These are phyloP conservation scores for Petroica traversi DNA, from an alignment of 2,113 vertebrate genomes.

Conservation along the genomic window DNA sequence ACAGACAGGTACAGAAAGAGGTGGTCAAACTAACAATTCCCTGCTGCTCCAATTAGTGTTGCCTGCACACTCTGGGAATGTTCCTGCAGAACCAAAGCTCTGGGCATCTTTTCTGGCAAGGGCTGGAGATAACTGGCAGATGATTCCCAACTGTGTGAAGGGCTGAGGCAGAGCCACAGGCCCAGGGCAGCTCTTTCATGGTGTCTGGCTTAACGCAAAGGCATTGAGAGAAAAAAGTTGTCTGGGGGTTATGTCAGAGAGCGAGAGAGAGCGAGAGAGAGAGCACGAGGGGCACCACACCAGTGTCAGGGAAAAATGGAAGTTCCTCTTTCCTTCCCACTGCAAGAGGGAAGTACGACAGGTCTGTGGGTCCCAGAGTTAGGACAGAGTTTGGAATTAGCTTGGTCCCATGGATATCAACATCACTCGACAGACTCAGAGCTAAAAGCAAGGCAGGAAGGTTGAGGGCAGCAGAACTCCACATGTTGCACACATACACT, in stretches of 20 bases:
- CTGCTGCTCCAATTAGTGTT: background rate
- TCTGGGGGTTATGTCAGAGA: background rate
- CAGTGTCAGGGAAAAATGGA: background rate
- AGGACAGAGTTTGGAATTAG: background rate
- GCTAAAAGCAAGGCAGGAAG: background rate
- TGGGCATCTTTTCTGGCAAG: background rate
- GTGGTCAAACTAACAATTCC: constrained; percentile 2
- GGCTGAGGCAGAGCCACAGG: background rate
- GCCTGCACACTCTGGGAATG: background rate
- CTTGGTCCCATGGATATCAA: constrained; percentile 24
- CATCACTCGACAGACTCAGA: background rate
- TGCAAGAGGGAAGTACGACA: background rate
- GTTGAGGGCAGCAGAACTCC: background rate
- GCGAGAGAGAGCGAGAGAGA: background rate
- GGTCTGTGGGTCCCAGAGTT: background rate
- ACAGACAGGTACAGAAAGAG: constrained; percentile 39
- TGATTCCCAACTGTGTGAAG: background rate
- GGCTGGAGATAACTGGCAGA: background rate
- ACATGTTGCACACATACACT: background rate
- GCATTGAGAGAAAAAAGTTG: constrained; percentile 5
- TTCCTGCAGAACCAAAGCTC: background rate
- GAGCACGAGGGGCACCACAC: background rate
- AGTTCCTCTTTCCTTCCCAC: background rate
- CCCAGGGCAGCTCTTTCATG: background rate
- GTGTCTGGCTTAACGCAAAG: constrained; percentile 15